These are phyloP conservation scores for Sylvia atricapilla DNA, from an alignment of 2,113 vertebrate genomes.

Conservation along the genomic window DNA sequence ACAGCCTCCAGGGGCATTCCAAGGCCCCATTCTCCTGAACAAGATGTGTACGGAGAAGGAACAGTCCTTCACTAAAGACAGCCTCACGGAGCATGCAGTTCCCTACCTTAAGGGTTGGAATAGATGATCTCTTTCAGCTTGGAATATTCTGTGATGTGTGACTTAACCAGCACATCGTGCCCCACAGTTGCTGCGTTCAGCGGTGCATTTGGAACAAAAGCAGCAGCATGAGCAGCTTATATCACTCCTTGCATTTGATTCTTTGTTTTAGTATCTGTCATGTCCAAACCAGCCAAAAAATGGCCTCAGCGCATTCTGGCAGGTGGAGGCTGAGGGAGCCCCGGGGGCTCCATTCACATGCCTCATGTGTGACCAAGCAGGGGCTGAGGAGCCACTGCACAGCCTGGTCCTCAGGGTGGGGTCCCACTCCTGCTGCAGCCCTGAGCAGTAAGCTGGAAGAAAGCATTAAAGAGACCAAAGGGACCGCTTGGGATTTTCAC, in stretches of 20 bases:
- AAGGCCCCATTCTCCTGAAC: background rate
- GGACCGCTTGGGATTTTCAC: conserved; percentile 6
- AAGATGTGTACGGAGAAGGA: background rate
- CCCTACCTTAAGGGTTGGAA: background rate
- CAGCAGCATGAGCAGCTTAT: background rate
- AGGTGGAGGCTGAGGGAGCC: background rate
- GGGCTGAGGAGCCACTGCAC: background rate
- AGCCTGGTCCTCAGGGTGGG: conserved; percentile 42
- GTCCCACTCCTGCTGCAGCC: background rate
- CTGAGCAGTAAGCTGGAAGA: background rate
- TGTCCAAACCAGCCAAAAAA: background rate
- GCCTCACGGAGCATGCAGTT: background rate
- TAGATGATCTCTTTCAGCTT: background rate
- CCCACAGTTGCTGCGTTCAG: background rate
- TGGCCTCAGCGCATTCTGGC: conserved; percentile 34
- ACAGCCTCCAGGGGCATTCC: background rate
- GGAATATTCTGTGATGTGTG: background rate
- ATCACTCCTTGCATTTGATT: background rate
- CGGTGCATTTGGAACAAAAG: background rate
- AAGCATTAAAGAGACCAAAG: background rate
- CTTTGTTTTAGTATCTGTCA: background rate
- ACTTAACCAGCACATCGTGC: background rate
- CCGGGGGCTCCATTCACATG: background rate
- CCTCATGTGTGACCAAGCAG: conserved; percentile 41
- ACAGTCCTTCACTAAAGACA: background rate